These are phyloP conservation scores for Aythya baeri DNA, from an alignment of 2,113 vertebrate species.

Conservation along the genomic window DNA sequence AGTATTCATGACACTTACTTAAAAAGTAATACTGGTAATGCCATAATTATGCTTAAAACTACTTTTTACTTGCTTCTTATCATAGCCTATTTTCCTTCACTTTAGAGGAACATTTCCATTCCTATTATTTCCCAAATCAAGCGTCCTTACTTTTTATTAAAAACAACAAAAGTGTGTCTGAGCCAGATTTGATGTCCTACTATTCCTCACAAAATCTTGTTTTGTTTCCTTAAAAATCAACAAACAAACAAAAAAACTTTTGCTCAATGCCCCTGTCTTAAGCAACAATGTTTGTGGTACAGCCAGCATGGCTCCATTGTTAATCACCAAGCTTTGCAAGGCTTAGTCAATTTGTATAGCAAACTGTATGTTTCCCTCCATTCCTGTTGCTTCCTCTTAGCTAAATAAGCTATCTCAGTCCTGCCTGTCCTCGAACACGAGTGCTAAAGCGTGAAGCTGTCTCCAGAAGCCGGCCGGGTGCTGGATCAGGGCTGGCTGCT, in stretches of 20 bases:
- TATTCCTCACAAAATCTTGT: not conserved
- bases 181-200: not conserved
- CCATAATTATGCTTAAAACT: not conserved
- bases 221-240: not conserved
- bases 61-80: not conserved
- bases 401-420: not conserved
- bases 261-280: not conserved
- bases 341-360: not conserved
- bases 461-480: slow-evolving; percentile 39
- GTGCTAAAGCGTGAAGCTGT: slow-evolving; percentile 28
- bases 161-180: not conserved
- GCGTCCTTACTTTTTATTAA: not conserved
- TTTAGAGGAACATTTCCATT: not conserved
- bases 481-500: slow-evolving; percentile 45
- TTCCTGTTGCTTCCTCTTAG: not conserved
- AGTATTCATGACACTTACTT: not conserved
- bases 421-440: not conserved
- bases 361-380: not conserved
- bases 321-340: not conserved
- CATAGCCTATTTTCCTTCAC: not conserved
- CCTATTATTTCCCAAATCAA: not conserved
- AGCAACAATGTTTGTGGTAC: not conserved
- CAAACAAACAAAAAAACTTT: not conserved
- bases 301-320: not conserved
- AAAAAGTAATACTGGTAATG: fast-evolving